phyloP scores from a whole-genome alignment of 2,797 vertebrate species.

The Carapus acus region DNA sequence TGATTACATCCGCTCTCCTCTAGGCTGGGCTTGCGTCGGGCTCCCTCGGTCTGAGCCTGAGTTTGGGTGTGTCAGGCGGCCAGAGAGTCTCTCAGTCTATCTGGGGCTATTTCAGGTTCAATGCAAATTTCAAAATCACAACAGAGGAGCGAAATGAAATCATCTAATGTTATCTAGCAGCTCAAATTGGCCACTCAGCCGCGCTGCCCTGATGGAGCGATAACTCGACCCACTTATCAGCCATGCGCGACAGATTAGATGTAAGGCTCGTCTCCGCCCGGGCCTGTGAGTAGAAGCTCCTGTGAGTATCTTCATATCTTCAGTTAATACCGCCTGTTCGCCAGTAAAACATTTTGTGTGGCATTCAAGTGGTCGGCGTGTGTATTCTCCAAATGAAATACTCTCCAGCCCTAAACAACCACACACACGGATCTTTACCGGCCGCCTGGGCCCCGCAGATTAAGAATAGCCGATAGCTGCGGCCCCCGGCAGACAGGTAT shows the following conservation, averaged over 20 bases:
- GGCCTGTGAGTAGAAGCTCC: constrained; percentile 21
- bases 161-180: constrained; percentile 50
- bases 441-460: constrained; percentile 79
- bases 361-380: constrained; percentile 57
- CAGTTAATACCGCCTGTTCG: constrained; percentile 42
- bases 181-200: constrained; percentile 55
- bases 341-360: constrained; percentile 41
- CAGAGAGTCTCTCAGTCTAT: constrained; percentile 56
- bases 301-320: constrained; percentile 37
- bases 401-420: constrained; percentile 43
- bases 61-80: constrained; percentile 36
- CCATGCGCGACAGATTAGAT: constrained; percentile 38
- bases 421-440: constrained; percentile 58
- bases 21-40: constrained; percentile 53
- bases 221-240: constrained; percentile 45
- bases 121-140: constrained; percentile 62
- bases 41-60: constrained; percentile 45
- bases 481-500: constrained; percentile 73
- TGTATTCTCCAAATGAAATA: constrained; percentile 54
- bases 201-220: constrained; percentile 50
- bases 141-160: constrained; percentile 59
- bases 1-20: constrained; percentile 74
- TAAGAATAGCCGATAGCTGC: constrained; percentile 76
- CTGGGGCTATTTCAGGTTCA: constrained; percentile 47
- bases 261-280: constrained; percentile 29